phyloP scores from a whole-genome alignment of 2,888 invertebrate genomes.

The Eilema depressum region DNA sequence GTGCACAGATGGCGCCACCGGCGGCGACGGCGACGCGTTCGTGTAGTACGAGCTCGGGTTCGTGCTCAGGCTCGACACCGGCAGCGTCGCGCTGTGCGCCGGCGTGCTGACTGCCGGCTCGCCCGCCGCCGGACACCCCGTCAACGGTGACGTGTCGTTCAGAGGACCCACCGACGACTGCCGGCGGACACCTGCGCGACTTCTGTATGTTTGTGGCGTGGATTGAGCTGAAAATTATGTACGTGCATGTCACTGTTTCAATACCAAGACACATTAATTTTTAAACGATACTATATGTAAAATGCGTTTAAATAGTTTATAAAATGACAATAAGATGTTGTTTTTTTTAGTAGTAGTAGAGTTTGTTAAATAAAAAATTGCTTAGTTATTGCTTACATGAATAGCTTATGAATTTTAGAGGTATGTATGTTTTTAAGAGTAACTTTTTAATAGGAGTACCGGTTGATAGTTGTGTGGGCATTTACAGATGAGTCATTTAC shows the following conservation, averaged over 20 bases:
- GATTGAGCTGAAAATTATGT: conserved; percentile 86
- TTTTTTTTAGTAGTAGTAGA: background rate
- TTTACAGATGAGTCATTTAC: conserved; percentile 50
- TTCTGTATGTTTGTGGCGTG: conserved; percentile 87
- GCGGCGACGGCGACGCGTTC: conserved; percentile 88
- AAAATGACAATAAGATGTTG: background rate
- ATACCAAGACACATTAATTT: background rate
- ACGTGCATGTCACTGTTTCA: background rate
- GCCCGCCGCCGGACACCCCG: conserved; percentile 70
- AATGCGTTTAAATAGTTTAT: background rate
- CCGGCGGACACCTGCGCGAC: conserved; percentile 87
- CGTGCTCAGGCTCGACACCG: conserved; percentile 85
- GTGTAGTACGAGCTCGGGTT: conserved; percentile 88
- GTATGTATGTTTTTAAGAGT: background rate
- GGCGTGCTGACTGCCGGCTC: conserved; percentile 81
- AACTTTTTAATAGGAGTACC: conserved; percentile 11
- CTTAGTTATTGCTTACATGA: background rate
- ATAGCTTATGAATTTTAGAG: background rate
- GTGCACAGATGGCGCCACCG: conserved; percentile 71
- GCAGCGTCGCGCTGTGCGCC: conserved; percentile 81
- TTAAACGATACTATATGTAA: background rate
- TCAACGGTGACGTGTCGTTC: conserved; percentile 84
- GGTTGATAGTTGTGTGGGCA: conserved; percentile 29
- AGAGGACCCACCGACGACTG: conserved; percentile 89
- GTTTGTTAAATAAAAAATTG: background rate